phyloP scores from a whole-genome alignment of 1,140 invertebrate genomes.

The Pantala flavescens region DNA sequence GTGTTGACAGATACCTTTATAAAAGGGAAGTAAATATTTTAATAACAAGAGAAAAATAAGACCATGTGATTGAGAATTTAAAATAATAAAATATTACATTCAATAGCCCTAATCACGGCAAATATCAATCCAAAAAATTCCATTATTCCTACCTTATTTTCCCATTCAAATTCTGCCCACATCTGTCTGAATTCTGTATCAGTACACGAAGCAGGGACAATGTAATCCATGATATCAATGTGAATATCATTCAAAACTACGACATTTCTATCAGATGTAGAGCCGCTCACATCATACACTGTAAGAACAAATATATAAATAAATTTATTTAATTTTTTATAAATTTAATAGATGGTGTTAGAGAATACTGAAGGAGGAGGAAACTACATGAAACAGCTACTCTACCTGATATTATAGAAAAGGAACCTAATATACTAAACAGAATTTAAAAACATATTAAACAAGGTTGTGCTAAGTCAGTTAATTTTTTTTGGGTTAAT shows the following conservation, averaged over 20 bases:
- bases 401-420: too few species aligned
- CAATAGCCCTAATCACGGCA: too few species aligned
- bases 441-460: too few species aligned
- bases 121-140: neutral
- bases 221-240: conserved; percentile 99
- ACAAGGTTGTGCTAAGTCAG: too few species aligned
- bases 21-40: conserved; percentile 23
- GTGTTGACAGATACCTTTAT: conserved; percentile 94
- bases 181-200: conserved; percentile 95
- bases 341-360: too few species aligned
- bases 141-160: conserved; percentile 73
- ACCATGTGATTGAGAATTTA: neutral
- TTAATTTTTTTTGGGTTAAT: too few species aligned
- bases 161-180: conserved; percentile 99
- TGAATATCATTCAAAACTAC: conserved; percentile 98
- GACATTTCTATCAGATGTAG: conserved; percentile 87
- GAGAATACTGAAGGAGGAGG: too few species aligned
- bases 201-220: conserved; percentile 90
- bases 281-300: conserved; percentile 93
- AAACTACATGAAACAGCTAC: neutral
- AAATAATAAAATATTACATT: too few species aligned
- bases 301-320: conserved; percentile 22
- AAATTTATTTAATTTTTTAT: too few species aligned
- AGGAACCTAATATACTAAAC: too few species aligned
- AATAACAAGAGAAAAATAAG: neutral